phyloP scores from a whole-genome alignment of 2,888 invertebrate species.

The Erebia palarica region DNA sequence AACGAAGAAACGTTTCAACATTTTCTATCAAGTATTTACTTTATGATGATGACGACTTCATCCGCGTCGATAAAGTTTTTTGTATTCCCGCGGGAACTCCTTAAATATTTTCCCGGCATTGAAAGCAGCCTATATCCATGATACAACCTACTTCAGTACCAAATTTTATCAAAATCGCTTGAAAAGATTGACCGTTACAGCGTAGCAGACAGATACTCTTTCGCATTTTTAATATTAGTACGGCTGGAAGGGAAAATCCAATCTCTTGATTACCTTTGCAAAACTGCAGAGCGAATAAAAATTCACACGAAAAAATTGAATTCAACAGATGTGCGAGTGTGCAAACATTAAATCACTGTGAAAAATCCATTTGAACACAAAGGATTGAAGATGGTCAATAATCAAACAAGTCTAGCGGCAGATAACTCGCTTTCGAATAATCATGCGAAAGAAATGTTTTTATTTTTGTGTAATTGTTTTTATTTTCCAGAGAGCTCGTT shows the following conservation, averaged over 20 bases:
- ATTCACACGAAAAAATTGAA: constrained; percentile 35
- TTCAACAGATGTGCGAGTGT: constrained; percentile 52
- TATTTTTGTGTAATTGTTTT: constrained; percentile 53
- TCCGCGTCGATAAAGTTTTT: too few species aligned
- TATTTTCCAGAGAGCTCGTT: constrained; percentile 56
- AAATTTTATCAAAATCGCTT: too few species aligned
- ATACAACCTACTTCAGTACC: too few species aligned
- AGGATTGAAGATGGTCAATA: constrained; percentile 75
- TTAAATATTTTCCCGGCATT: too few species aligned
- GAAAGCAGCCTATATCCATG: too few species aligned
- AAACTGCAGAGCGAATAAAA: constrained; percentile 6
- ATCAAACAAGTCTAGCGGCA: constrained; percentile 65
- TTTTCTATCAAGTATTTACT: too few species aligned
- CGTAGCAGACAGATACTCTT: too few species aligned
- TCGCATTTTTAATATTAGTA: too few species aligned
- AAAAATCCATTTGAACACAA: constrained; percentile 68
- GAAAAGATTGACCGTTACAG: too few species aligned
- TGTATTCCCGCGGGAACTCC: too few species aligned
- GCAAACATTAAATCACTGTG: constrained; percentile 65
- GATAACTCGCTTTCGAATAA: constrained; percentile 58
- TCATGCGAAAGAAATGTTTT: constrained; percentile 51
- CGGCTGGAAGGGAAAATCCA: neutral
- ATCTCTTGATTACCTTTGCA: neutral
- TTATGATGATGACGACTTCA: neutral
- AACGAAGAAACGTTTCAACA: neutral